Conservation (phyloP, 2,113 vertebrate species). For the Podarcis muralis region DNA sequence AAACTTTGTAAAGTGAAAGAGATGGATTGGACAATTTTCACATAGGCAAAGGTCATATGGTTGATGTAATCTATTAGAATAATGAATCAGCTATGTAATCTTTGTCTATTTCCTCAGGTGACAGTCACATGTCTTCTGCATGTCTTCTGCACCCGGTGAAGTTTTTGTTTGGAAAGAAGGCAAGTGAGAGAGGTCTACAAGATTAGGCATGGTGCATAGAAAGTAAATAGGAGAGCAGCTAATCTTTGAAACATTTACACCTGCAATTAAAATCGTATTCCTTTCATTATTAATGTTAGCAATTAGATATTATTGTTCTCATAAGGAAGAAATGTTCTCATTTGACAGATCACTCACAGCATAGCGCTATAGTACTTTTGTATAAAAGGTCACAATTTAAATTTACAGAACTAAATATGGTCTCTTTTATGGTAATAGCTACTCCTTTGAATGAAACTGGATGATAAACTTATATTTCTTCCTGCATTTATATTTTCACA, state of each 20-base stretch:
- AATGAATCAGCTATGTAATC: neutral
- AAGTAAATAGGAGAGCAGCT: neutral
- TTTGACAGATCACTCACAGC: constrained; percentile 38
- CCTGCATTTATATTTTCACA: constrained; percentile 62
- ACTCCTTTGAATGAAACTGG: constrained; percentile 56
- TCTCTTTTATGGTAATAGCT: constrained; percentile 46
- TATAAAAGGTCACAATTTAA: constrained; percentile 64
- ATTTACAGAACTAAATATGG: constrained; percentile 52
- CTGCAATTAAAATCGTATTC: constrained; percentile 5
- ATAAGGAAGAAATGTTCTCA: neutral
- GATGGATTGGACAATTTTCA: neutral
- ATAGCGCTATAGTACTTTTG: constrained; percentile 36
- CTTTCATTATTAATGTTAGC: neutral
- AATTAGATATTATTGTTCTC: constrained; percentile 12
- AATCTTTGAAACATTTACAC: neutral
- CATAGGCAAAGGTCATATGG: neutral
- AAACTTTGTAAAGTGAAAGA: neutral
- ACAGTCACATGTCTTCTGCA: too few species aligned
- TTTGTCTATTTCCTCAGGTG: neutral
- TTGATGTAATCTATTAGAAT: neutral
- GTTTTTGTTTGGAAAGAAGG: too few species aligned
- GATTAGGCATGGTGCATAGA: too few species aligned
- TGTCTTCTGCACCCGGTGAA: too few species aligned
- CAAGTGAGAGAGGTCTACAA: too few species aligned
- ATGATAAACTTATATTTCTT: constrained; percentile 55